A percentile compares a stretch with the other conserved stretches of the same genome.
These are phyloP conservation scores for Poeciliopsis turrubarensis DNA, from an alignment of 2,113 vertebrate genomes.

Conservation along the genomic window DNA sequence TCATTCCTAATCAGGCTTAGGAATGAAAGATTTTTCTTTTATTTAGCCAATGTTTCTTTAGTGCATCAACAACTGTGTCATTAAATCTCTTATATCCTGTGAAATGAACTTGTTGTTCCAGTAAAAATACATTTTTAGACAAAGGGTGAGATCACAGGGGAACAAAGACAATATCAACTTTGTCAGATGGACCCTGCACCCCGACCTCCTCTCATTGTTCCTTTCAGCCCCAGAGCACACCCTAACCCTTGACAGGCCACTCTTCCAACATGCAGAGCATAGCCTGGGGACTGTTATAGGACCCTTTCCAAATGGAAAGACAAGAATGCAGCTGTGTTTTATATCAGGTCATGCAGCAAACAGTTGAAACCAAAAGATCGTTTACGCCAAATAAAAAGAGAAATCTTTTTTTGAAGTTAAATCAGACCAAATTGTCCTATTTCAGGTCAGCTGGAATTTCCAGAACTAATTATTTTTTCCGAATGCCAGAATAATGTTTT, in stretches of 20 bases:
- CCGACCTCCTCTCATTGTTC: constrained; percentile 13
- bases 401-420: too few relatives aligned
- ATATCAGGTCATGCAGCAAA: not conserved
- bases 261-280: constrained; percentile 15
- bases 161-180: not conserved
- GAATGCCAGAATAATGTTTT: too few relatives aligned
- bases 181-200: constrained; percentile 5
- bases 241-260: constrained; percentile 44
- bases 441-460: too few relatives aligned
- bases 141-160: not conserved
- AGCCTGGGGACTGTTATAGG: constrained; percentile 12
- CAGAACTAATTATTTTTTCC: too few relatives aligned
- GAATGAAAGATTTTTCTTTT: not conserved
- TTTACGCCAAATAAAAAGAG: too few relatives aligned
- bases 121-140: not conserved
- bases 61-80: not conserved
- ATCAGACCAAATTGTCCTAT: too few relatives aligned
- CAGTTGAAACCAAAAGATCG: not conserved
- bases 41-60: not conserved
- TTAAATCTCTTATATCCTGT: not conserved
- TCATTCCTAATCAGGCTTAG: too few relatives aligned
- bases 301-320: not conserved
- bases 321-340: not conserved
- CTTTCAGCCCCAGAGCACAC: constrained; percentile 36
- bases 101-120: not conserved